Base-by-base conservation (phyloP, 2,797 vertebrate species). In the Sebastes vulpes region DNA sequence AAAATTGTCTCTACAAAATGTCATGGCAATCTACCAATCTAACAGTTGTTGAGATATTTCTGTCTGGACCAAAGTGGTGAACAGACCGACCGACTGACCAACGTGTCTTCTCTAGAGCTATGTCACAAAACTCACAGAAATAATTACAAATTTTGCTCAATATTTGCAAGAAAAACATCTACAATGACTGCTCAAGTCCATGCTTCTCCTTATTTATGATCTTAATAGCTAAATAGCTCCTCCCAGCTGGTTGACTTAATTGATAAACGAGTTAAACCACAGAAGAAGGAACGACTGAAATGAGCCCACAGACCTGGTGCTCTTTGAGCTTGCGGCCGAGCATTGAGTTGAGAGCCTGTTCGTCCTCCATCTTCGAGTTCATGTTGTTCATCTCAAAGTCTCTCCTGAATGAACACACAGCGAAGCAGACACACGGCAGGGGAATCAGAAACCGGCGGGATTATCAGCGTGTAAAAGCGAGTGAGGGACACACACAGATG, bases 331-430 rank as follows among this genome's bases (percentile, higher is more conserved):
- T 97, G 81, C 90, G 88, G 73, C 94, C 92, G 50, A 96, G 87
- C 6, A 93, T 96, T 61, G 93, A 92, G 88, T 92, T 96, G 74
- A 96, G 91, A 12, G 95, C 92, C 61, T 96, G 95, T 50, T 97
- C 94, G 23, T 97, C 96, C 63, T 97, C 96, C 77, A 94, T 79
- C 85, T 96, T 96, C 6, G 91, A 89, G 78, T 92, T 96, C 87
- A 96, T 61, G n/a, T 95, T 93, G 86, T 95, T 96, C 32, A 96
- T 95, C 87, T 97, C 95, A 90, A 96, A 84, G 50, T 96, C 95
- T 81, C 92, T 95, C 94, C 96, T 96, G 69, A 8, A 72, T 4
- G n/a, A 58, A 81, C 4, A 25, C 21, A 61, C 11, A 77, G 6
- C 21, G 65, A 23, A 23, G 57, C 32, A 58, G 20, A 71, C 16